These are phyloP conservation scores for Carduelis carduelis DNA, from an alignment of 2,797 vertebrate genomes.

Conservation along the genomic window DNA sequence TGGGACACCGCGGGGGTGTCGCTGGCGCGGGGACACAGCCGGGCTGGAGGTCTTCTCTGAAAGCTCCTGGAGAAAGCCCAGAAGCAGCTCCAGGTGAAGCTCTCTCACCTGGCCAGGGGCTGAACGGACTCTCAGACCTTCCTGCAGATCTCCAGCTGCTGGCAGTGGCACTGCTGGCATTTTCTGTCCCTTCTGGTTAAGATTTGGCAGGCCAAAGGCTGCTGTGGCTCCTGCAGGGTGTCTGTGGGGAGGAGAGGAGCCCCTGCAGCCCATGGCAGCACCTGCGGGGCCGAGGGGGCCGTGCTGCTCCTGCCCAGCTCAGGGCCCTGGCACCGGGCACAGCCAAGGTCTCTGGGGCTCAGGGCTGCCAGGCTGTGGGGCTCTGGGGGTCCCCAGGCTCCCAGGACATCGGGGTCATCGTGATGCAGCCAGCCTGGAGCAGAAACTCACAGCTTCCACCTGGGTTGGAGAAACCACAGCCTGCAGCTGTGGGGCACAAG, in stretches of 20 bases:
- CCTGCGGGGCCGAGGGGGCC: not conserved
- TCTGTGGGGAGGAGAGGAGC: not conserved
- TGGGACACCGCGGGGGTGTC: not conserved
- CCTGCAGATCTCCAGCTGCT: not conserved
- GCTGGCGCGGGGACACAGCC: not conserved
- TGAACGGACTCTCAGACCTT: not conserved
- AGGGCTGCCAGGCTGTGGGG: too few relatives aligned
- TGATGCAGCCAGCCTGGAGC: not conserved
- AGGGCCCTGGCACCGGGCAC: too few relatives aligned
- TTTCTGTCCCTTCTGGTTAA: not conserved
- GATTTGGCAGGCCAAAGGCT: not conserved
- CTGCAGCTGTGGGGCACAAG: accelerated
- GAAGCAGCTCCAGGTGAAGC: not conserved
- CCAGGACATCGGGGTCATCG: accelerated
- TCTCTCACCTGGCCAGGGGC: not conserved
- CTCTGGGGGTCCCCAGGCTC: not conserved
- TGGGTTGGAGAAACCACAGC: not conserved
- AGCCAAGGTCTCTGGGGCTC: not conserved
- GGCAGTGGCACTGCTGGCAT: accelerated
- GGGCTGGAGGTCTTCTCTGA: not conserved
- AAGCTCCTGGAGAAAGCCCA: not conserved
- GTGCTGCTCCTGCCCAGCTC: not conserved
- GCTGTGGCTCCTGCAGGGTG: not conserved
- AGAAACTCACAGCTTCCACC: not conserved
- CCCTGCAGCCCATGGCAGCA: not conserved